Percentiles rank a stretch among this genome's conserved stretches.
Conservation (phyloP, 2,113 vertebrate species). For the Colaptes auratus region DNA sequence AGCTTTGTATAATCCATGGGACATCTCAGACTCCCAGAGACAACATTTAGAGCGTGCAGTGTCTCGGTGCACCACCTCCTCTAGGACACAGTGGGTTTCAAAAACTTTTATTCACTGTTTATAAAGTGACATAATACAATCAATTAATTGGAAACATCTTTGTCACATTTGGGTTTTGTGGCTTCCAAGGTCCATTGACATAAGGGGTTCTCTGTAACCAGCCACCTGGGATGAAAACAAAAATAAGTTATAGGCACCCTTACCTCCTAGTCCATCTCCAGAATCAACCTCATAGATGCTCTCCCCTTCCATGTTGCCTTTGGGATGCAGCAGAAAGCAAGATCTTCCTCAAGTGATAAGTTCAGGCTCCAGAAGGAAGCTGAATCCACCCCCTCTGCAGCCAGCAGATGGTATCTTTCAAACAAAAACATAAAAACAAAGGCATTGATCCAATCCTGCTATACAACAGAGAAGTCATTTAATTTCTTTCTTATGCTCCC, state of each 20-base stretch:
- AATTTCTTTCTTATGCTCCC: not conserved
- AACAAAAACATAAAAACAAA: conserved; percentile 63
- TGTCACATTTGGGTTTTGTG: not conserved
- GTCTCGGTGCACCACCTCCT: not conserved
- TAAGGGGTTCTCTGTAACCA: conserved; percentile 1
- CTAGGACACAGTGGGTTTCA: conserved; percentile 13
- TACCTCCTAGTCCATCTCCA: conserved; percentile 69
- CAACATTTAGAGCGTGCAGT: not conserved
- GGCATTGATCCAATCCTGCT: conserved; percentile 9
- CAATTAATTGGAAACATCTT: not conserved
- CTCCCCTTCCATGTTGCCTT: conserved; percentile 59
- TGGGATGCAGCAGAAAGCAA: not conserved
- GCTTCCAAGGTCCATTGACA: not conserved
- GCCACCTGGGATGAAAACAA: not conserved
- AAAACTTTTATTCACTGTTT: conserved; percentile 50
- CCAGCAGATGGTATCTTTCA: conserved; percentile 57
- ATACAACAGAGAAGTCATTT: not conserved
- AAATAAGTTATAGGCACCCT: conserved; percentile 14
- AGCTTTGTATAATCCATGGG: not conserved
- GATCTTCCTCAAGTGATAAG: conserved; percentile 9
- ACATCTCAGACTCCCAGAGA: not conserved
- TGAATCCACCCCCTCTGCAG: conserved; percentile 45
- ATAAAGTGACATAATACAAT: conserved; percentile 35
- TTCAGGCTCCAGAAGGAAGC: conserved; percentile 44
- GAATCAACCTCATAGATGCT: conserved; percentile 69